Evolutionary conservation across 2,113 vertebrate genomes (phyloP), one percentile per base, ranked within the genome.

Genomic region (Meriones unguiculatus): DNA sequence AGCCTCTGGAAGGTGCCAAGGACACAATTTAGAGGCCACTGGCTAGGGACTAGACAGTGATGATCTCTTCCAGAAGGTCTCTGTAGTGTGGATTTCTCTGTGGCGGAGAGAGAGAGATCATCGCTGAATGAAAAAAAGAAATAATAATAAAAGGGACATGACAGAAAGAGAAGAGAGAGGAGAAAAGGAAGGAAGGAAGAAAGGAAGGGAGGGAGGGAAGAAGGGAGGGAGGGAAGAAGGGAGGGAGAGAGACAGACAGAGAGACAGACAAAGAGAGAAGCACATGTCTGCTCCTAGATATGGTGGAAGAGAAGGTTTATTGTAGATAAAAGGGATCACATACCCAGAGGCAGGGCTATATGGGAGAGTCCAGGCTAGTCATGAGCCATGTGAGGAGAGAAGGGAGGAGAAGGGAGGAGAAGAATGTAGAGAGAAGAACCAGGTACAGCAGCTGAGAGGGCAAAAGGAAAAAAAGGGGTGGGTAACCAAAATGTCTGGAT

Each of bases 121-220:
- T 17, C 38, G 50, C 28, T 57, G 28, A 72, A 72, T 35, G 67
- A 69, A 9, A 32, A 32, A 14, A 12, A 32, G 12, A 69, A 9
- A 30, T 4, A 32, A 5, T 13, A 1, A 18, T 1, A 17, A 7
- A 18, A 7, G 11, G 15, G 2, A n/a, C 17, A n/a, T 62, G 13
- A 62, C 59, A 18, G 46, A 46, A 46, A 46, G 46, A 46, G 46
- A 46, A 46, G 46, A 46, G 46, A 5, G 46, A 46, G 46, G 46
- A 5, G 46, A 46, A 4, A 46, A 46, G 41, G 41, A 17, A 62
- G 15, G 15, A 62, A 62, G 18, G 59, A 18, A 18, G 15, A 18
- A 18, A 62, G 20, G 59, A 62, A 62, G 59, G 17, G 22, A 62
- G 59, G 18, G 22, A 62, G 59, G 15, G 20, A 62, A 17, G 59